phyloP scores from a whole-genome alignment of 2,888 invertebrate genomes.

The Deilephila elpenor region DNA sequence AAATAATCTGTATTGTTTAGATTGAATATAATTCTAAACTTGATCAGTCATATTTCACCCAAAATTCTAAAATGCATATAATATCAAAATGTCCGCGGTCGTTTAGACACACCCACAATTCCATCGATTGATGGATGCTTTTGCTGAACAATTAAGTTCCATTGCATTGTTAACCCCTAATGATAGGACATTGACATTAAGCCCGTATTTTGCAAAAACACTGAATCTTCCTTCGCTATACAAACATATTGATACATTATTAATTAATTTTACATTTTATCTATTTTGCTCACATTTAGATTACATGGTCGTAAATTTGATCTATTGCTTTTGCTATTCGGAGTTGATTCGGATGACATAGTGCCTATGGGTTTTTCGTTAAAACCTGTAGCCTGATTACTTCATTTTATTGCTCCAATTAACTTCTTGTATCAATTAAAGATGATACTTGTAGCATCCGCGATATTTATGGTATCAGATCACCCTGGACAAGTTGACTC shows the following conservation, averaged over 20 bases:
- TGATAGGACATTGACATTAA: neutral
- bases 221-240: neutral
- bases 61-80: too few relatives aligned
- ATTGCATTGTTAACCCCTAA: neutral
- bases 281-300: neutral
- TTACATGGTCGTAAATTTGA: slow-evolving; percentile 20
- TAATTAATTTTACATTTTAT: neutral
- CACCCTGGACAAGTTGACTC: slow-evolving; percentile 60
- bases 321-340: neutral
- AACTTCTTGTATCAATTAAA: slow-evolving; percentile 47
- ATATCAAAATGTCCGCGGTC: too few relatives aligned
- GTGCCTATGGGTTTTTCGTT: neutral
- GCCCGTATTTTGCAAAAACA: neutral
- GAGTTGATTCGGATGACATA: neutral
- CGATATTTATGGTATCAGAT: slow-evolving; percentile 64
- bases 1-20: too few relatives aligned
- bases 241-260: neutral
- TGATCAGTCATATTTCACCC: too few relatives aligned
- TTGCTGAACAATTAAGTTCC: neutral
- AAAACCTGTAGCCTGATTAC: slow-evolving; percentile 20
- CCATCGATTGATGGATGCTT: neutral
- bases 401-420: slow-evolving; percentile 48
- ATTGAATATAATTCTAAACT: too few relatives aligned
- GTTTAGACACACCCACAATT: too few relatives aligned
- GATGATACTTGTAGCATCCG: slow-evolving; percentile 45